Evolutionary conservation across 2,797 vertebrate genomes (phyloP).

Genomic region (Halcyon smyrnensis): DNA sequence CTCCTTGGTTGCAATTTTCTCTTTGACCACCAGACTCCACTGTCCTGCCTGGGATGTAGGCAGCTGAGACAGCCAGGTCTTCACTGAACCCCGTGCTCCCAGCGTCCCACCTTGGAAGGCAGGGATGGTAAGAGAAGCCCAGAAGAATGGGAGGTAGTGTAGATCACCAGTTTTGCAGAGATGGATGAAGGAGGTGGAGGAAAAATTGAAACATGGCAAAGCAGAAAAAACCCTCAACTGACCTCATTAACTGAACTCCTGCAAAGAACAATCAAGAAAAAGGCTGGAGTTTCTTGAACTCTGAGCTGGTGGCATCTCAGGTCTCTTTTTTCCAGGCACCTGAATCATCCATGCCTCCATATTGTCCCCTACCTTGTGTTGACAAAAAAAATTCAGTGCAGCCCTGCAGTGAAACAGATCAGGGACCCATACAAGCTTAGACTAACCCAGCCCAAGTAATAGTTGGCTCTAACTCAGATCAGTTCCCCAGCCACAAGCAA

Average conservation of each 20-base stretch:
- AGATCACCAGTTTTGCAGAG: not conserved
- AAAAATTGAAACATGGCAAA: not conserved
- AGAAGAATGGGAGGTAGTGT: not conserved
- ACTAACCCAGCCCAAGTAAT: not conserved
- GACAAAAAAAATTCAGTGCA: not conserved
- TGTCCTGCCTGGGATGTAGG: not conserved
- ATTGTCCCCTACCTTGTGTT: not conserved
- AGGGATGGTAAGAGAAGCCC: not conserved
- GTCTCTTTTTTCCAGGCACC: not conserved
- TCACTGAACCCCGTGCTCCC: rapidly evolving
- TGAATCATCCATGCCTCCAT: not conserved
- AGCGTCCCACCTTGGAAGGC: not conserved
- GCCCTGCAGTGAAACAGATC: not conserved
- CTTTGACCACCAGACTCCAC: conserved; percentile 47
- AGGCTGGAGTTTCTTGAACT: not conserved
- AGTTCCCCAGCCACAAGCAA: not conserved
- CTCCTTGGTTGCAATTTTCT: not conserved
- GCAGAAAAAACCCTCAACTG: not conserved
- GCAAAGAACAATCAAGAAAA: not conserved
- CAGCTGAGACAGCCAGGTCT: not conserved
- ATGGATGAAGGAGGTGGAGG: not conserved
- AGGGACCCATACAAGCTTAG: not conserved
- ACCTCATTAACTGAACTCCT: not conserved
- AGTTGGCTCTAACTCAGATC: conserved; percentile 21
- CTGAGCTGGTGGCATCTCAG: not conserved